Conservation (phyloP, 2,888 invertebrate genomes). For the Tillus elongatus region DNA sequence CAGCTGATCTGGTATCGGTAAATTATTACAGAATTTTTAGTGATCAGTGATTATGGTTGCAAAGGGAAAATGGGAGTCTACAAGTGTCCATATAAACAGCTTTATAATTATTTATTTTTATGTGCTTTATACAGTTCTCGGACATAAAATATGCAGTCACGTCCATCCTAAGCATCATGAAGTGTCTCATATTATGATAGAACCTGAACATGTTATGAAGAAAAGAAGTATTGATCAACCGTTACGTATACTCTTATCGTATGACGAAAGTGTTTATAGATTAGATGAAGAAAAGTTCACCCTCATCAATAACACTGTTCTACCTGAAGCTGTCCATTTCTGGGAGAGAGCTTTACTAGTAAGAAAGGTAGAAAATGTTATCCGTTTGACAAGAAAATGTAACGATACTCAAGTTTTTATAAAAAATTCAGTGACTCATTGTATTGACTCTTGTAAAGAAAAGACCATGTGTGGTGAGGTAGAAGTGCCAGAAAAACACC, state of each 20-base stretch:
- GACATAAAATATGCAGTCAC: constrained; percentile 28
- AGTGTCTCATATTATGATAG: constrained; percentile 61
- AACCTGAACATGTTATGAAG: constrained; percentile 65
- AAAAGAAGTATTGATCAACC: constrained; percentile 76
- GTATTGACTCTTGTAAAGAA: constrained; percentile 72
- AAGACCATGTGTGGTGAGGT: constrained; percentile 96
- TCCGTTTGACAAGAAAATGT: constrained; percentile 83
- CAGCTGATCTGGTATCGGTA: no score
- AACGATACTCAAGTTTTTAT: constrained; percentile 82
- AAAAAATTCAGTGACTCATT: constrained; percentile 73
- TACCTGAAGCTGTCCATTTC: constrained; percentile 85
- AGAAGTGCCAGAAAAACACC: constrained; percentile 81
- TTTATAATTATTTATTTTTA: no score
- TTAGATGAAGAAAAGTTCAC: constrained; percentile 40
- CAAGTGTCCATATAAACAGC: no score
- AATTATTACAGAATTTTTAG: no score
- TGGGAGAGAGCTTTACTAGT: constrained; percentile 91
- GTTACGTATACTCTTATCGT: constrained; percentile 72
- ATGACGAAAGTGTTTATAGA: constrained; percentile 84
- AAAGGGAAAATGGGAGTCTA: no score
- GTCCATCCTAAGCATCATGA: constrained; percentile 32
- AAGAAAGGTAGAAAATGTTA: constrained; percentile 74
- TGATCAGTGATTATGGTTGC: no score
- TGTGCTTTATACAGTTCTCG: constrained; percentile 17
- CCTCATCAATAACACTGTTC: constrained; percentile 65